Evolutionary conservation across 2,888 invertebrate species (phyloP).

Genomic region (Mimas tiliae): DNA sequence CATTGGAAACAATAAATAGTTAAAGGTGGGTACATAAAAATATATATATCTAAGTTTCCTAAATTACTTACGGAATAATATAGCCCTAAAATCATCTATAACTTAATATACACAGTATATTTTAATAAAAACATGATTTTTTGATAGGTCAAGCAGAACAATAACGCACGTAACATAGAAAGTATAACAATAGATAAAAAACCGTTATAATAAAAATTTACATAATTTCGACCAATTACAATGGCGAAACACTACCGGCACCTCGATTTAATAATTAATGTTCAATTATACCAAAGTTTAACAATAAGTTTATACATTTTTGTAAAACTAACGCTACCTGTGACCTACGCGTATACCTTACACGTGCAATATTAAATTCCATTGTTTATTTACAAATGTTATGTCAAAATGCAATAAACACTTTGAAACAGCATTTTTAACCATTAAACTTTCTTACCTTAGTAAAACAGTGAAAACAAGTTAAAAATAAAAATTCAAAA

Average conservation of each 20-base stretch:
- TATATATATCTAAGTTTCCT: too few species aligned
- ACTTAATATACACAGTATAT: not conserved
- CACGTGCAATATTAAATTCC: slow-evolving; percentile 23
- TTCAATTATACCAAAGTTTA: not conserved
- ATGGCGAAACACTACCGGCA: not conserved
- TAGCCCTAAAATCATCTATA: not conserved
- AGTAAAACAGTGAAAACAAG: slow-evolving; percentile 28
- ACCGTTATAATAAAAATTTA: slow-evolving; percentile 18
- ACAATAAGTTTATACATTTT: not conserved
- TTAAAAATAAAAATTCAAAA: slow-evolving; percentile 24
- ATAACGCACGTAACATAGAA: not conserved
- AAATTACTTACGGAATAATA: too few species aligned
- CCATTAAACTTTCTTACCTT: slow-evolving; percentile 37
- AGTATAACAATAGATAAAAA: slow-evolving; percentile 11
- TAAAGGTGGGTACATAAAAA: too few species aligned
- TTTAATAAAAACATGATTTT: too few species aligned
- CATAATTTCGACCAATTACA: not conserved
- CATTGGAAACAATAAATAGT: too few species aligned
- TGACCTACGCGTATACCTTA: slow-evolving; percentile 21
- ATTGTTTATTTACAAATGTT: slow-evolving; percentile 27
- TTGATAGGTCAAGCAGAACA: slow-evolving; percentile 19
- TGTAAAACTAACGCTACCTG: slow-evolving; percentile 16
- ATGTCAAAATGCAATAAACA: slow-evolving; percentile 20
- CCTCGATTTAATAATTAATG: not conserved
- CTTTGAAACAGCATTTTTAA: slow-evolving; percentile 12